Conservation (phyloP, 2,888 invertebrate genomes). For the Mycalesis mineus region DNA sequence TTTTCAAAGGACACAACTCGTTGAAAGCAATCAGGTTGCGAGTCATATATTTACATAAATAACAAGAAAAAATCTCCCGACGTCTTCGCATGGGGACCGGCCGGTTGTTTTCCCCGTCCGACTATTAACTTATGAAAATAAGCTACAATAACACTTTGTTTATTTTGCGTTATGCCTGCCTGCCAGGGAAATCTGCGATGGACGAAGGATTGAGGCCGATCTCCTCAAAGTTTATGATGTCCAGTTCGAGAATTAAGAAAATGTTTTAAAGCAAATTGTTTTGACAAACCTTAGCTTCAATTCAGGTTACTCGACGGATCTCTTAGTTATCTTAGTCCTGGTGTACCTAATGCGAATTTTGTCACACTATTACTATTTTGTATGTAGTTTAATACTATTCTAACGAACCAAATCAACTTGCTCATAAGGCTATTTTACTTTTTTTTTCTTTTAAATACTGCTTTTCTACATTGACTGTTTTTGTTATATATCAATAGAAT, state of each 20-base stretch:
- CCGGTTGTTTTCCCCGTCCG: slow-evolving; percentile 36
- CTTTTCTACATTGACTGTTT: no score
- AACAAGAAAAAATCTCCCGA: slow-evolving; percentile 40
- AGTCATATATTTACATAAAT: slow-evolving; percentile 48
- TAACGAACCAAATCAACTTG: no score
- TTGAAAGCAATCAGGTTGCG: slow-evolving; percentile 37
- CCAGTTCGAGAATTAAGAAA: neutral
- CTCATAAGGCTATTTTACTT: no score
- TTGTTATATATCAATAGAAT: no score
- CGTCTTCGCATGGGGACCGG: slow-evolving; percentile 32
- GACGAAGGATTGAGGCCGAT: slow-evolving; percentile 48
- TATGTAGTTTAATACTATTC: no score
- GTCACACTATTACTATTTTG: no score
- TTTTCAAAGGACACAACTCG: neutral
- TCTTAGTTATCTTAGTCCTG: no score
- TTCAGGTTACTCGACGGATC: no score
- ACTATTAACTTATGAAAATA: slow-evolving; percentile 78
- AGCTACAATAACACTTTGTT: slow-evolving; percentile 76
- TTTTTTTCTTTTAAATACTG: no score
- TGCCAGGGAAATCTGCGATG: slow-evolving; percentile 63
- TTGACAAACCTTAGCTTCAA: no score
- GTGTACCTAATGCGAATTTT: no score
- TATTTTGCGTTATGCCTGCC: slow-evolving; percentile 71
- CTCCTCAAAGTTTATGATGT: slow-evolving; percentile 39
- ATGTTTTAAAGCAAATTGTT: no score